phyloP scores from a whole-genome alignment of 2,797 vertebrate genomes.

The Silurus lanzhouensis region DNA sequence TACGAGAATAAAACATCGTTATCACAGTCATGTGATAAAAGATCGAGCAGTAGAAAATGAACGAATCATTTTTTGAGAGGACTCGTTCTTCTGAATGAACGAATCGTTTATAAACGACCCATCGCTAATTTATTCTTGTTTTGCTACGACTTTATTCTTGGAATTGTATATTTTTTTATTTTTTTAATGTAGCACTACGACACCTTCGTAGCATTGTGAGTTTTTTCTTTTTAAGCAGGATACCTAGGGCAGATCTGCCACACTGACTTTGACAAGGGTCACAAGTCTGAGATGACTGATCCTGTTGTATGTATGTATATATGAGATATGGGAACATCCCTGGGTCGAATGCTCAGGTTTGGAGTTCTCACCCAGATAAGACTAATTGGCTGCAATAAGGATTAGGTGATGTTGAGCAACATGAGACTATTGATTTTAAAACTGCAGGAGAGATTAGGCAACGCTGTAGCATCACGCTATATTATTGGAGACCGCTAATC shows the following conservation, averaged over 20 bases:
- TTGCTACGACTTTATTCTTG: no score
- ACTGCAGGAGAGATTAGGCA: constrained; percentile 53
- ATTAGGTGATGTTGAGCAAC: constrained; percentile 12
- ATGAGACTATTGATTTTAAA: constrained; percentile 15
- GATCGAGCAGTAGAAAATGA: no score
- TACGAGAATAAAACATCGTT: no score
- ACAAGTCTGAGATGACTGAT: background rate
- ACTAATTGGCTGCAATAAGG: constrained; percentile 7
- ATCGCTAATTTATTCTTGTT: no score
- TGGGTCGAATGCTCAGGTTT: background rate
- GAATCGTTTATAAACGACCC: no score
- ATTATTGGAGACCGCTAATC: constrained; percentile 20
- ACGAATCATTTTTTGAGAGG: no score
- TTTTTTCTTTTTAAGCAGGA: background rate
- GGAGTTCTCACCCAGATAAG: background rate
- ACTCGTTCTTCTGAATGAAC: no score
- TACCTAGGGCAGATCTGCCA: background rate
- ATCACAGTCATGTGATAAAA: no score
- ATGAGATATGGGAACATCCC: background rate
- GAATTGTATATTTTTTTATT: background rate
- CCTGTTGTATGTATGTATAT: background rate
- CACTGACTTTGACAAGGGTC: background rate
- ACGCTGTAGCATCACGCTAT: background rate
- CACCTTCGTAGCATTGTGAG: background rate
- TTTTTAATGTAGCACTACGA: background rate